Percentiles rank a stretch among this genome's conserved stretches.
Conservation (phyloP, 1,140 invertebrate species). For the Meloidogyne chitwoodi region DNA sequence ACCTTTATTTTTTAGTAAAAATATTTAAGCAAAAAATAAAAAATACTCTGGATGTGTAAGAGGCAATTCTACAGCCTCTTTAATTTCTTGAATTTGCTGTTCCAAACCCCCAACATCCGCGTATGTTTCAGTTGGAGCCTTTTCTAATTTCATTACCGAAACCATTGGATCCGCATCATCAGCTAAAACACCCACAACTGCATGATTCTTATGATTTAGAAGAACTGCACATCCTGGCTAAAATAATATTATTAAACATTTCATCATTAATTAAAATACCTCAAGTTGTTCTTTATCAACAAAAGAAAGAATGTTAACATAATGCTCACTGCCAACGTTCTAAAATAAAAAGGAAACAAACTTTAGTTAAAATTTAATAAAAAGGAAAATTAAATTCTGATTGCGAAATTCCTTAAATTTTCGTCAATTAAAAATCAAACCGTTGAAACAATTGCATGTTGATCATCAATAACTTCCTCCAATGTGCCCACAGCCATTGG, state of each 20-base stretch:
- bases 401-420: too few relatives aligned
- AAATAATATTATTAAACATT: not conserved
- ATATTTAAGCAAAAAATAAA: not conserved
- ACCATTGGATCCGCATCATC: slow-evolving; percentile 99
- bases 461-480: slow-evolving; percentile 99
- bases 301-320: slow-evolving; percentile 97
- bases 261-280: not conserved
- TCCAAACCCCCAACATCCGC: slow-evolving; percentile 99
- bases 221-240: slow-evolving; percentile 92
- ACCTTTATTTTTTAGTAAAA: not conserved
- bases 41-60: slow-evolving; percentile 90
- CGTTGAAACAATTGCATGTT: slow-evolving; percentile 98
- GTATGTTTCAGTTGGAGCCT: slow-evolving; percentile 98
- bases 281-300: slow-evolving; percentile 99
- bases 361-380: not conserved
- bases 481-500: slow-evolving; percentile 99
- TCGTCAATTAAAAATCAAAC: slow-evolving; percentile 16
- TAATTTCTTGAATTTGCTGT: slow-evolving; percentile 98
- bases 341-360: slow-evolving; percentile 18
- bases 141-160: slow-evolving; percentile 99
- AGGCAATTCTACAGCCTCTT: slow-evolving; percentile 96
- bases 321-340: slow-evolving; percentile 98
- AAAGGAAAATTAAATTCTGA: not conserved
- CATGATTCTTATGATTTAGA: slow-evolving; percentile 95
- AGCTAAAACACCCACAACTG: slow-evolving; percentile 92